Evolutionary conservation across 2,888 invertebrate genomes (phyloP).

Genomic region (Trilocha varians): DNA sequence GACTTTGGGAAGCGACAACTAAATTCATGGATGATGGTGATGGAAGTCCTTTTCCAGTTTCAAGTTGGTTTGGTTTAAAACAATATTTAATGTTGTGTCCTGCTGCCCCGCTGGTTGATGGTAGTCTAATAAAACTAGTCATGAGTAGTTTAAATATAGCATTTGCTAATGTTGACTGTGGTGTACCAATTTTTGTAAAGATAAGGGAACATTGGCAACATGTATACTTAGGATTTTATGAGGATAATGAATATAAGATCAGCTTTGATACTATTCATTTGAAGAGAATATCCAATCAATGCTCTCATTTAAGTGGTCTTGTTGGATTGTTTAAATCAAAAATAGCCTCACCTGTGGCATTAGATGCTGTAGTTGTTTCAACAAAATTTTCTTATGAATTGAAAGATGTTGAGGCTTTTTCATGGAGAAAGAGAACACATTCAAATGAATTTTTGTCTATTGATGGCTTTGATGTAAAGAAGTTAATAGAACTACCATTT

Average conservation of each 20-base stretch:
- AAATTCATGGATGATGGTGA: conserved; percentile 54
- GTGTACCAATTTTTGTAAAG: conserved; percentile 90
- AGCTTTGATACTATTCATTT: conserved; percentile 93
- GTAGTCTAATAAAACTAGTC: conserved; percentile 82
- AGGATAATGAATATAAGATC: conserved; percentile 83
- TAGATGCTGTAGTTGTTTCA: conserved; percentile 80
- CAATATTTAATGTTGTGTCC: conserved; percentile 87
- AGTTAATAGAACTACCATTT: conserved; percentile 79
- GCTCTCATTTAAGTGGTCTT: conserved; percentile 86
- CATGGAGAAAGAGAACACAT: conserved; percentile 73
- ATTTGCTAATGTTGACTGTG: conserved; percentile 84
- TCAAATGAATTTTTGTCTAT: conserved; percentile 63
- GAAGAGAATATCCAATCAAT: conserved; percentile 84
- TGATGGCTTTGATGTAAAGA: conserved; percentile 64
- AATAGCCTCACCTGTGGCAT: conserved; percentile 76
- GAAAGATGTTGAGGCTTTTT: conserved; percentile 73
- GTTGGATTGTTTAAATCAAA: conserved; percentile 92
- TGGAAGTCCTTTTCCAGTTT: conserved; percentile 73
- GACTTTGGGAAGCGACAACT: conserved; percentile 56
- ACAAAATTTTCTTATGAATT: conserved; percentile 83
- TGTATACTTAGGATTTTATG: conserved; percentile 85
- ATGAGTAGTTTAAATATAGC: conserved; percentile 89
- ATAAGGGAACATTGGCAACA: conserved; percentile 86
- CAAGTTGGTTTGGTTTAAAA: conserved; percentile 85
- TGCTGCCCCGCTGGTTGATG: conserved; percentile 74